Evolutionary conservation across 2,888 invertebrate genomes (phyloP).

Genomic region (Pegoplata infirma): DNA sequence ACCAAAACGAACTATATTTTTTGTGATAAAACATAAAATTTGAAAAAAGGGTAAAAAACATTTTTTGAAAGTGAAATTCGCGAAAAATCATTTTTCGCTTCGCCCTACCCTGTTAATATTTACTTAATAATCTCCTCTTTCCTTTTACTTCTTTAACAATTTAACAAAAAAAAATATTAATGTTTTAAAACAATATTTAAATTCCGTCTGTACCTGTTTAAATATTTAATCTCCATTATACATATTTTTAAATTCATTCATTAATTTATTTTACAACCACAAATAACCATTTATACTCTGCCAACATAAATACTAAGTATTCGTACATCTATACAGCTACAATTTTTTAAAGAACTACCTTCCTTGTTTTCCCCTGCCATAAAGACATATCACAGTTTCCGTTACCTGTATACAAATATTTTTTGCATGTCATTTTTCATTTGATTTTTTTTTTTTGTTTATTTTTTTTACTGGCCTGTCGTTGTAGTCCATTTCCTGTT

Average conservation of each 20-base stretch:
- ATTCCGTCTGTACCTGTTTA: background rate
- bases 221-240: conserved; percentile 40
- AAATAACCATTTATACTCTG: conserved; percentile 20
- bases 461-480: conserved; percentile 8
- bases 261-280: conserved; percentile 23
- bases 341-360: conserved; percentile 6
- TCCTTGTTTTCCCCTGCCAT: conserved; percentile 18
- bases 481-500: conserved; percentile 56
- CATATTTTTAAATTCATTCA: conserved; percentile 12
- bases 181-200: background rate
- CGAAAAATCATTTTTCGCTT: no score
- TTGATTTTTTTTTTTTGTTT: conserved; percentile 49
- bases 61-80: no score
- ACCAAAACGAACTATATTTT: no score
- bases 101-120: no score
- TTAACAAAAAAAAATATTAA: no score
- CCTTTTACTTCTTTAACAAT: background rate
- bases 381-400: conserved; percentile 51
- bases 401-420: conserved; percentile 14
- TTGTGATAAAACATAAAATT: no score
- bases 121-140: no score
- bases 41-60: no score
- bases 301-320: background rate
- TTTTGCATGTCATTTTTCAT: conserved; percentile 44
- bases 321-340: background rate